These are phyloP conservation scores for Asarcornis scutulata DNA, from an alignment of 2,113 vertebrate genomes.

Conservation along the genomic window DNA sequence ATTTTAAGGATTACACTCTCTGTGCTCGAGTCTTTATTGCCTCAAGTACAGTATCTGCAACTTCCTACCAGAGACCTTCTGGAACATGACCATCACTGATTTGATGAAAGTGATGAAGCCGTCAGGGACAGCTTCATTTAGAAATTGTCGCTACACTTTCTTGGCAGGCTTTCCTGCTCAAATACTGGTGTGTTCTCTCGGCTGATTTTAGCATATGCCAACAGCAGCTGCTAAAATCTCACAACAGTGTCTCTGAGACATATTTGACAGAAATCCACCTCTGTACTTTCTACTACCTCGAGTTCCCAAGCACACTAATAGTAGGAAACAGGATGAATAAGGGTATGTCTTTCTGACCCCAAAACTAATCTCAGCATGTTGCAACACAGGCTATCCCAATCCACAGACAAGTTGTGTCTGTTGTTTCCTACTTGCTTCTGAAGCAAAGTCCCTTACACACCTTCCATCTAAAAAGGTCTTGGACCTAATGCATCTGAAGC, in stretches of 20 bases:
- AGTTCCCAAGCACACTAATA: neutral
- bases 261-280: neutral
- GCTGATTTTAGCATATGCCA: neutral
- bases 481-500: neutral
- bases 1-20: neutral
- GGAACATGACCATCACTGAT: neutral
- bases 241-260: neutral
- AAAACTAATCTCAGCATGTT: neutral
- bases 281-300: neutral
- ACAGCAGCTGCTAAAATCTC: neutral
- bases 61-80: neutral
- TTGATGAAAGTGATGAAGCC: neutral
- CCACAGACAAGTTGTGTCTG: neutral
- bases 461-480: neutral
- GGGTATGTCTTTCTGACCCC: neutral
- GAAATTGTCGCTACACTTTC: neutral
- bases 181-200: neutral
- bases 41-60: neutral
- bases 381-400: neutral
- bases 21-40: accelerated
- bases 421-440: neutral
- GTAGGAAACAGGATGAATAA: neutral
- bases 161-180: neutral
- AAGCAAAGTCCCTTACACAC: neutral
- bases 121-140: neutral